phyloP scores from a whole-genome alignment of 2,113 vertebrate species.

The Holacanthus passer region DNA sequence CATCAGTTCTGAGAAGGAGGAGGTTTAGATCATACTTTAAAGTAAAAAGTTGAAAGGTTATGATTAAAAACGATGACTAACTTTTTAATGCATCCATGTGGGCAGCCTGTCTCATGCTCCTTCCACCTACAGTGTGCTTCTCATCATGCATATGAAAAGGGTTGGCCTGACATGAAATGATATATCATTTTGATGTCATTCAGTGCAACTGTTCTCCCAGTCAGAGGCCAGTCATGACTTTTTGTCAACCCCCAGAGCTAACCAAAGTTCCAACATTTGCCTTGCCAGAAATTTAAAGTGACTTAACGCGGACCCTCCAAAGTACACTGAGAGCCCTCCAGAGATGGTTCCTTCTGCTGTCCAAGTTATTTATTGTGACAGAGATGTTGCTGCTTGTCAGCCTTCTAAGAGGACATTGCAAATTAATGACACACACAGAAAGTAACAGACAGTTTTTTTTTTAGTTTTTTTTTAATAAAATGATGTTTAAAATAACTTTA shows the following conservation, averaged over 20 bases:
- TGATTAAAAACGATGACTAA: conserved; percentile 13
- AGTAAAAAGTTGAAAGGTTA: conserved; percentile 27
- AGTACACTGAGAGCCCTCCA: conserved; percentile 32
- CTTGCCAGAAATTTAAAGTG: conserved; percentile 51
- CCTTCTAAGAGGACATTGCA: conserved; percentile 21
- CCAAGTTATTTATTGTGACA: conserved; percentile 51
- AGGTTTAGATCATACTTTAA: not conserved
- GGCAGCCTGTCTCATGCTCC: not conserved
- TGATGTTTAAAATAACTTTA: not conserved
- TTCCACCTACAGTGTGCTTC: not conserved
- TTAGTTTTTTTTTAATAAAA: not conserved
- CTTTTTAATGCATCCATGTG: conserved; percentile 19
- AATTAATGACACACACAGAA: conserved; percentile 40
- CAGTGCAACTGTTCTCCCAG: conserved; percentile 39
- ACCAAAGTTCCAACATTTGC: conserved; percentile 35
- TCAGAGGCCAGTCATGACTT: conserved; percentile 30
- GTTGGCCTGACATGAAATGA: conserved; percentile 2
- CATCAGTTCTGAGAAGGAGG: conserved; percentile 25
- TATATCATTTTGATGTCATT: conserved; percentile 22
- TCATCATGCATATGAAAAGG: not conserved
- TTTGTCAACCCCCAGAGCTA: conserved; percentile 53
- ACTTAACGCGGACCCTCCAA: conserved; percentile 32
- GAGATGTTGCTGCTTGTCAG: conserved; percentile 40
- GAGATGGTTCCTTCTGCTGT: conserved; percentile 40
- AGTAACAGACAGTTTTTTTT: not conserved